These are phyloP conservation scores for Hydraecia micacea DNA, from an alignment of 2,888 invertebrate species.

Conservation along the genomic window DNA sequence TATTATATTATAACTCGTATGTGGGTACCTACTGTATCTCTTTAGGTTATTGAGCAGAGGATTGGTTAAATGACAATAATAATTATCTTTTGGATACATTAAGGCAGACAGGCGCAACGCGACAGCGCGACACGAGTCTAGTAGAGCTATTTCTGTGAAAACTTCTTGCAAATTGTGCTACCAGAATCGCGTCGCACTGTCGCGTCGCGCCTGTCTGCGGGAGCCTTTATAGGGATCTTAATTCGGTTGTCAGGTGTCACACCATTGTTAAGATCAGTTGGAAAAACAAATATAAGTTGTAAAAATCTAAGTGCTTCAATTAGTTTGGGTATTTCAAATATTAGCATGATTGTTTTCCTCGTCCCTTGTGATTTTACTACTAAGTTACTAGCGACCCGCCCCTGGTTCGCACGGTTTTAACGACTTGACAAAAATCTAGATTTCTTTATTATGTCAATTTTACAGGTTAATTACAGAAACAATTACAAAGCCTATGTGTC, in stretches of 20 bases:
- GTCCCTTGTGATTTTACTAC: background rate
- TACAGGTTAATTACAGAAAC: background rate
- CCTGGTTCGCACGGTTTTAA: background rate
- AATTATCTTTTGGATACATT: background rate
- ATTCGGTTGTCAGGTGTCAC: background rate
- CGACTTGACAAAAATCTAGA: background rate
- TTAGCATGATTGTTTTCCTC: background rate
- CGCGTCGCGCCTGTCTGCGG: no score
- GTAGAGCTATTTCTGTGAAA: no score
- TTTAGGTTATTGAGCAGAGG: conserved; percentile 7
- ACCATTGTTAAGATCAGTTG: background rate
- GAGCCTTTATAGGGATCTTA: no score
- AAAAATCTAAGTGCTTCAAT: background rate
- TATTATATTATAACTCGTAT: conserved; percentile 17
- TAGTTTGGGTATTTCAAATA: background rate
- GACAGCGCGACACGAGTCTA: background rate
- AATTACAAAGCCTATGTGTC: background rate
- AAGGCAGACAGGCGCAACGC: background rate
- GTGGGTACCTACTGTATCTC: background rate
- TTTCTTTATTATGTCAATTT: background rate
- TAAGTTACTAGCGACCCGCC: background rate
- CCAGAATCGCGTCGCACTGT: background rate
- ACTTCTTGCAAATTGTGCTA: background rate
- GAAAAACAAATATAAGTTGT: background rate
- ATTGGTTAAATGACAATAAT: background rate